Conservation (phyloP, 2,113 vertebrate species). For the Hippopotamus amphibius region DNA sequence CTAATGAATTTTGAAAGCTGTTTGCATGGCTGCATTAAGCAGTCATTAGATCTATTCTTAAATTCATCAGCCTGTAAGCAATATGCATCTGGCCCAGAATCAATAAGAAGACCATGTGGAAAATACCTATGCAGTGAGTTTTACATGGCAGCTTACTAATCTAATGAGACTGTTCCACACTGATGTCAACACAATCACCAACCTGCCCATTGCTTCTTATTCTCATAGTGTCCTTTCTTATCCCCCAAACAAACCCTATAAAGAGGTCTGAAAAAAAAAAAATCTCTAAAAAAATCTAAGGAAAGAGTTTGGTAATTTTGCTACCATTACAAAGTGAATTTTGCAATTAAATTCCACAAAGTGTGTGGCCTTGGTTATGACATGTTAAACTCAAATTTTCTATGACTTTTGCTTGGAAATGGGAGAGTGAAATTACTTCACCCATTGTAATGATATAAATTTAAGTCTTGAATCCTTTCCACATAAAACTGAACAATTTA, state of each 20-base stretch:
- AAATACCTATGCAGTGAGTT: neutral
- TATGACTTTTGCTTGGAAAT: conserved; percentile 26
- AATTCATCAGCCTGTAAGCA: conserved; percentile 46
- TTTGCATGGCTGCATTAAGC: conserved; percentile 68
- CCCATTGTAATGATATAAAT: neutral
- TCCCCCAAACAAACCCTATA: neutral
- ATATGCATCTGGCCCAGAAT: conserved; percentile 53
- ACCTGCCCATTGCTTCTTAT: neutral
- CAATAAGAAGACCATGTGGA: conserved; percentile 47
- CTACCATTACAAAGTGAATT: neutral
- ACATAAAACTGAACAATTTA: neutral
- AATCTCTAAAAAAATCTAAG: neutral
- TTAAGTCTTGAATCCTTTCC: neutral
- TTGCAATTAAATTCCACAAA: conserved; percentile 3
- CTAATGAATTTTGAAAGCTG: conserved; percentile 72
- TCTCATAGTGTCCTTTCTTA: neutral
- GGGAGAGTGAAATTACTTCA: conserved; percentile 27
- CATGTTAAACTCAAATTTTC: conserved; percentile 19
- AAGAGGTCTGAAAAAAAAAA: neutral
- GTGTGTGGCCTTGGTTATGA: neutral
- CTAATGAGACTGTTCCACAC: neutral
- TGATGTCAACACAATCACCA: neutral
- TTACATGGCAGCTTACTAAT: neutral
- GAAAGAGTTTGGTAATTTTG: neutral
- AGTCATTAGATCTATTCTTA: conserved; percentile 71